Percentiles rank a stretch among this genome's conserved stretches.
phyloP scores from a whole-genome alignment of 2,888 invertebrate species.

The Campopleginae sp. region DNA sequence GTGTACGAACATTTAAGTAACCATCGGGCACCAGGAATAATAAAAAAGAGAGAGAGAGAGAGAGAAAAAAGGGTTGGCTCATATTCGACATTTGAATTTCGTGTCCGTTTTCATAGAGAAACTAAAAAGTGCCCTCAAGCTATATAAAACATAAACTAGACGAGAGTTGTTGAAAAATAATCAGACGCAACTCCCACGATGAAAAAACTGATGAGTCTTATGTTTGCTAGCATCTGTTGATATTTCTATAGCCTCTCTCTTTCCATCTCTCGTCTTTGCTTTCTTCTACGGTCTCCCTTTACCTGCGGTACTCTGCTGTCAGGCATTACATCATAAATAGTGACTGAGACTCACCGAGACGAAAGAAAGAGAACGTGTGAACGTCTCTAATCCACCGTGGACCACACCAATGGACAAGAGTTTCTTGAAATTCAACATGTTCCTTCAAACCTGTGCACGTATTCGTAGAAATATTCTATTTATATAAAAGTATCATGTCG shows the following conservation, averaged over 20 bases:
- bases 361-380: conserved; percentile 55
- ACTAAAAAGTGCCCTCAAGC: conserved; percentile 39
- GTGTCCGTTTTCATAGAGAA: conserved; percentile 18
- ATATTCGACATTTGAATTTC: conserved; percentile 37
- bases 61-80: conserved; percentile 40
- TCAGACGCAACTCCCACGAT: conserved; percentile 1
- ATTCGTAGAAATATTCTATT: background rate
- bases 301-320: conserved; percentile 10
- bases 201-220: conserved; percentile 3
- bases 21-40: background rate
- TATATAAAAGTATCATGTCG: conserved; percentile 1
- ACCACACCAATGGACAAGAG: conserved; percentile 26
- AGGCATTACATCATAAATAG: conserved; percentile 4
- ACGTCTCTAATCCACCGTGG: conserved; percentile 45
- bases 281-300: background rate
- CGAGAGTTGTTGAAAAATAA: background rate
- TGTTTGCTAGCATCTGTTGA: conserved; percentile 8
- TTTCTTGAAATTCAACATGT: conserved; percentile 34
- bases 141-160: background rate
- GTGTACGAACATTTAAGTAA: conserved; percentile 31
- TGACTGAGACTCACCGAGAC: conserved; percentile 11
- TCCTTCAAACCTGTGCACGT: background rate
- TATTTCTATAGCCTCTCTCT: conserved; percentile 16
- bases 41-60: conserved; percentile 11
- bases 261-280: background rate